Evolutionary conservation across 2,113 vertebrate genomes (phyloP), one percentile per base, ranked within the genome.

Genomic region (Hydropotes inermis): DNA sequence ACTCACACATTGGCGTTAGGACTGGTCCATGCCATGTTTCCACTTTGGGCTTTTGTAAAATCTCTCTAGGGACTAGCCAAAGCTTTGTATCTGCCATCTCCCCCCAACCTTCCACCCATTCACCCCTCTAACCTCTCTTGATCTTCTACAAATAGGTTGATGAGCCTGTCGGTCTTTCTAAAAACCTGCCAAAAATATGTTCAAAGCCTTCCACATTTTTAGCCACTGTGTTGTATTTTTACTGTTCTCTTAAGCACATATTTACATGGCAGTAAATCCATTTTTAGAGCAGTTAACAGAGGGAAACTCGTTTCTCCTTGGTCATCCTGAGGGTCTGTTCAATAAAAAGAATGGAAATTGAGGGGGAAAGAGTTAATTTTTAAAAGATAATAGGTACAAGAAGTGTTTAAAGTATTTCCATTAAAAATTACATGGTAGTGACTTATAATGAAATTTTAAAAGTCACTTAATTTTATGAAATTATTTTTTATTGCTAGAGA

Each of bases 1-100:
- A 98, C 92, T 98, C 97, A 91, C 91, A 97, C 91, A 97, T 95
- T 92, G 93, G 92, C 17, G n/a, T 97, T 98, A 55, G 95, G 90
- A 61, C n/a, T 2, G 2, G 23, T 47, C 61, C 13, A 0, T 6
- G 28, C 1, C 82, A 4, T 27, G 21, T 70, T 52, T 92, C 84
- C 86, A 36, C 67, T 93, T 92, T 0, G 43, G 89, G 86, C 36
- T 88, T 78, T 81, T 94, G 95, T 92, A 70, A 97, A 94, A 90
- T 85, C 97, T 96, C 94, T 57, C 60, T 13, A 54, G 90, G 64
- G 90, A 92, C 88, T 94, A 83, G 39, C 89, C 85, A 84, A 78
- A 97, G 94, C 97, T 98, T 97, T 97, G 30, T 90, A 92, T 95
- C 58, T 85, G 52, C 50, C 74, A 36, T 43, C 61, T 74, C 64